A percentile compares a stretch with the other conserved stretches of the same genome.
Conservation (phyloP, 2,888 invertebrate genomes). For the Cantharis nigra region DNA sequence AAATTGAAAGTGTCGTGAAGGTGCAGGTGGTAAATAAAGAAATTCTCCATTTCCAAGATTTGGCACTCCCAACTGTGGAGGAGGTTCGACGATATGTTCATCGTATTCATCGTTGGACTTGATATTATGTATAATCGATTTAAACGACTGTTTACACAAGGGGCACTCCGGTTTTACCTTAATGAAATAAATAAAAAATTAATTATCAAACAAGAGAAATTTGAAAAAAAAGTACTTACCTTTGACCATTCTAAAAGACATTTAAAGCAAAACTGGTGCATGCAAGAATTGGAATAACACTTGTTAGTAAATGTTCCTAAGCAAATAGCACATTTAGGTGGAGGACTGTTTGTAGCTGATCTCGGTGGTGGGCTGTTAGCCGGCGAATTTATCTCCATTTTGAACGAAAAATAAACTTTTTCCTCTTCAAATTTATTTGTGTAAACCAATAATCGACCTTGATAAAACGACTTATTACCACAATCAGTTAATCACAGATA, state of each 20-base stretch:
- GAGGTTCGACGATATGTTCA: conserved; percentile 66
- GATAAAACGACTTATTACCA: not conserved
- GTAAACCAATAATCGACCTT: not conserved
- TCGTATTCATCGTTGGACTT: conserved; percentile 87
- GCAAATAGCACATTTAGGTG: conserved; percentile 92
- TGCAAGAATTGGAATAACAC: conserved; percentile 89
- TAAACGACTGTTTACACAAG: conserved; percentile 89
- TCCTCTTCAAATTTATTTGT: not conserved
- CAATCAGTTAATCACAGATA: not conserved
- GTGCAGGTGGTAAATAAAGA: conserved; percentile 43
- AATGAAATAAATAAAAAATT: conserved; percentile 41
- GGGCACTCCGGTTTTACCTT: conserved; percentile 93
- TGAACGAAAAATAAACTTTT: not conserved
- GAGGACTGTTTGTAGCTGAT: conserved; percentile 60
- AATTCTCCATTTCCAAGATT: conserved; percentile 43
- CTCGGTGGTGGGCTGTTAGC: conserved; percentile 6
- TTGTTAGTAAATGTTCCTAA: conserved; percentile 84
- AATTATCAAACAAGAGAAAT: not conserved
- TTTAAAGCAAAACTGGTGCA: conserved; percentile 93
- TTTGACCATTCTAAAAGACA: conserved; percentile 94
- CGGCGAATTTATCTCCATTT: conserved; percentile 16
- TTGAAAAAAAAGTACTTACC: conserved; percentile 54
- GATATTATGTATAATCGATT: conserved; percentile 91
- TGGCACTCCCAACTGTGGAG: conserved; percentile 42
- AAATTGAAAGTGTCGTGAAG: conserved; percentile 52